These are phyloP conservation scores for Nasonia oneida DNA, from an alignment of 2,888 invertebrate species.

Conservation along the genomic window DNA sequence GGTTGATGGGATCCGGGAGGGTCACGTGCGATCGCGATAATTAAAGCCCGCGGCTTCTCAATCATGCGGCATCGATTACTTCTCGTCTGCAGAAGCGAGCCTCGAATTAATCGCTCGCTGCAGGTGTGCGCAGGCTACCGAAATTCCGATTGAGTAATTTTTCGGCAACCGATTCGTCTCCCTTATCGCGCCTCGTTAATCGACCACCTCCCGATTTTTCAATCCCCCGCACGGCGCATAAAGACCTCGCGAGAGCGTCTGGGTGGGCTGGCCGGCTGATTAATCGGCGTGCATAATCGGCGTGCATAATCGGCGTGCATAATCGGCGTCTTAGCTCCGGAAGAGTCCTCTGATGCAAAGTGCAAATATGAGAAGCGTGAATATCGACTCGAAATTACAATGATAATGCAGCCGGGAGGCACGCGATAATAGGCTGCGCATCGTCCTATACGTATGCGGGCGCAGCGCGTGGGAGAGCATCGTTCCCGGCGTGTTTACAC, in stretches of 20 bases:
- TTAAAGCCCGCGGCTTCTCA: slow-evolving; percentile 64
- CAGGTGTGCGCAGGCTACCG: not conserved
- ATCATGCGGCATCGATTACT: slow-evolving; percentile 70
- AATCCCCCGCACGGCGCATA: not conserved
- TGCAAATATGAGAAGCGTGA: slow-evolving; percentile 9
- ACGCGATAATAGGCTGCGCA: slow-evolving; percentile 61
- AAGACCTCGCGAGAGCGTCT: not conserved
- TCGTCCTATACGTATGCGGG: slow-evolving; percentile 35
- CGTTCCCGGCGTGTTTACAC: slow-evolving; percentile 18
- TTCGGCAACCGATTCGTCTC: no score
- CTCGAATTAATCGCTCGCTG: not conserved
- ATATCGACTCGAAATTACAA: slow-evolving; percentile 51
- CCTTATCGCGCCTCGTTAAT: no score
- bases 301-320: not conserved
- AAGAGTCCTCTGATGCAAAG: not conserved
- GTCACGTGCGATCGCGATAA: slow-evolving; percentile 61
- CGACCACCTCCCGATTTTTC: not conserved
- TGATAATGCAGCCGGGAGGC: not conserved
- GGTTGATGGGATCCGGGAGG: slow-evolving; percentile 45
- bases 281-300: no score
- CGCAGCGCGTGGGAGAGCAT: slow-evolving; percentile 43
- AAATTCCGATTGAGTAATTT: not conserved
- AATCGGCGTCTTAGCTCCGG: not conserved
- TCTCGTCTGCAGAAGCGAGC: slow-evolving; percentile 10
- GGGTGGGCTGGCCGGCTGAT: not conserved